A percentile compares a stretch with the other conserved stretches of the same genome.
phyloP scores from a whole-genome alignment of 2,113 vertebrate species.

The Cinclus mexicanus region DNA sequence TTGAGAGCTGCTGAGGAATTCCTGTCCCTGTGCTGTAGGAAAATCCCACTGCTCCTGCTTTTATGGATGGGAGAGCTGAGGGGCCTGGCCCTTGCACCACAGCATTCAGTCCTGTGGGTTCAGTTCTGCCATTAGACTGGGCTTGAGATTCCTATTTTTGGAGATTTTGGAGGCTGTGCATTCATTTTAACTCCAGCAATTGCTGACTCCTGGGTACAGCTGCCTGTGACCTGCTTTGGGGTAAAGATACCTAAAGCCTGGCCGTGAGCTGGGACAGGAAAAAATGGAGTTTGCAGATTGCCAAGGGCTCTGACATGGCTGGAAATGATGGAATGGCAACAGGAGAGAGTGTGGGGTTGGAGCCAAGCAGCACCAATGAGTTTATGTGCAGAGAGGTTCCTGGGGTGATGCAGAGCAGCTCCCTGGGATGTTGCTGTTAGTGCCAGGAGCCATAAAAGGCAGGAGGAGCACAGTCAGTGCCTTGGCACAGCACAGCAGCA shows the following conservation, averaged over 20 bases:
- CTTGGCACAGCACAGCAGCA: neutral
- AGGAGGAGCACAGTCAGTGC: neutral
- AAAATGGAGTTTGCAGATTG: neutral
- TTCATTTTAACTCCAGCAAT: neutral
- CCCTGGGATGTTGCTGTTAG: accelerated
- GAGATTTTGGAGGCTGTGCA: neutral
- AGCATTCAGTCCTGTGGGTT: neutral
- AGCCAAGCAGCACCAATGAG: neutral
- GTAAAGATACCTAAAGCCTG: neutral
- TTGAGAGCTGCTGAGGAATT: neutral
- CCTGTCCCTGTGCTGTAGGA: accelerated
- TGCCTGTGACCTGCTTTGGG: neutral
- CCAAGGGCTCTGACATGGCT: neutral
- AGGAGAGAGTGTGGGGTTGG: neutral
- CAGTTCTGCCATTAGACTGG: neutral
- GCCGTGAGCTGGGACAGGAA: neutral
- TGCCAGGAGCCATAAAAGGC: neutral
- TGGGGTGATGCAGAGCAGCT: neutral
- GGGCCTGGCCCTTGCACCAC: neutral
- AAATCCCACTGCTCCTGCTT: neutral
- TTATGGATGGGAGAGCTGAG: neutral
- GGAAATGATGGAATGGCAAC: neutral
- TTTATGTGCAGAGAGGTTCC: neutral
- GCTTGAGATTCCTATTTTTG: accelerated
- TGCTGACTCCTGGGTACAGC: neutral